Conservation (phyloP, 2,113 vertebrate genomes). For the Odontophorus gujanensis region DNA sequence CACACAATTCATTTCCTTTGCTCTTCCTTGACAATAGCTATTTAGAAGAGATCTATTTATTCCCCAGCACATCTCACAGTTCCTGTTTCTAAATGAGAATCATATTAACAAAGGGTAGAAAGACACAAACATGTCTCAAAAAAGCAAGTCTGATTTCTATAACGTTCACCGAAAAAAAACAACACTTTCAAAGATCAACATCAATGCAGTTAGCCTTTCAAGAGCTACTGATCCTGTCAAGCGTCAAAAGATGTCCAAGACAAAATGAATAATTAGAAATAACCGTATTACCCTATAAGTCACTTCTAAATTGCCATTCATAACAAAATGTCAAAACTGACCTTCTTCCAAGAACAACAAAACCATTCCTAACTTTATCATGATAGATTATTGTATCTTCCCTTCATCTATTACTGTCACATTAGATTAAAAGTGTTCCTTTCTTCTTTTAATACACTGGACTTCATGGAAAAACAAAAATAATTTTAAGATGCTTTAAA, state of each 20-base stretch:
- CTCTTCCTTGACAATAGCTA: constrained; percentile 52
- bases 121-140: constrained; percentile 17
- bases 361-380: background rate
- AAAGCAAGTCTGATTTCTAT: background rate
- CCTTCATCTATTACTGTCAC: background rate
- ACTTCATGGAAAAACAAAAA: background rate
- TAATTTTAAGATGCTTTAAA: background rate
- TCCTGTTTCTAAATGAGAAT: constrained; percentile 64
- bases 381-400: background rate
- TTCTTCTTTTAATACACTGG: background rate
- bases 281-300: background rate
- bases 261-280: background rate
- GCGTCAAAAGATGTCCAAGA: background rate
- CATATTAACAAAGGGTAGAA: constrained; percentile 35
- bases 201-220: background rate
- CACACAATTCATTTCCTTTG: constrained; percentile 58
- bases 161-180: background rate
- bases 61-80: constrained; percentile 53
- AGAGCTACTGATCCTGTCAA: background rate
- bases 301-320: background rate
- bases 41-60: constrained; percentile 65
- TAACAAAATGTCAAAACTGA: background rate
- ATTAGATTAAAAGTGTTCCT: background rate
- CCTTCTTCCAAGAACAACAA: constrained; percentile 2
- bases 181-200: background rate